phyloP scores from a whole-genome alignment of 1,140 invertebrate species.

The Tenebrio molitor region DNA sequence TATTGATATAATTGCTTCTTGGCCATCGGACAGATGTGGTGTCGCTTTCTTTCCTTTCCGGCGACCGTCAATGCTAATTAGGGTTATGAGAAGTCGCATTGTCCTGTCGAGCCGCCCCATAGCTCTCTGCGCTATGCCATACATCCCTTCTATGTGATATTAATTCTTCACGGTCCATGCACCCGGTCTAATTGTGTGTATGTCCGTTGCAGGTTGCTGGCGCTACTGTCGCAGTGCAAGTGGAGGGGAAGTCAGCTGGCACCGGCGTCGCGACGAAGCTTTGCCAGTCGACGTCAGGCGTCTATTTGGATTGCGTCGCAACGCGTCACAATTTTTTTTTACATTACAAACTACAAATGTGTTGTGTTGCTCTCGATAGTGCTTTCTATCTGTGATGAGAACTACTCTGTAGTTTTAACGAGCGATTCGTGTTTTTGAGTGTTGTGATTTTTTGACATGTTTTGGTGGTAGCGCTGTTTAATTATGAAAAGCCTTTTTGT shows the following conservation, averaged over 20 bases:
- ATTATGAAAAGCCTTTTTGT: slow-evolving; percentile 56
- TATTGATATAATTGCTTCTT: not conserved
- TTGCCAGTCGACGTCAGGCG: slow-evolving; percentile 64
- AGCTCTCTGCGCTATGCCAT: slow-evolving; percentile 2
- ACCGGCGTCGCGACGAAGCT: slow-evolving; percentile 64
- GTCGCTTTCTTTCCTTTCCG: not conserved
- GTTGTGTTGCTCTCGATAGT: slow-evolving; percentile 38
- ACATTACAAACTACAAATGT: slow-evolving; percentile 33
- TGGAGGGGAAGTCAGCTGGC: slow-evolving; percentile 65
- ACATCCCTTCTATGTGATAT: slow-evolving; percentile 41
- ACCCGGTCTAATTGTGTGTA: slow-evolving; percentile 55
- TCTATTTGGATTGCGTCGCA: slow-evolving; percentile 51
- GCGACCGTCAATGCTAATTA: slow-evolving; percentile 22
- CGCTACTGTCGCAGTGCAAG: slow-evolving; percentile 59
- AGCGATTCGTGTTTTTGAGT: slow-evolving; percentile 43
- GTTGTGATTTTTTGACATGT: slow-evolving; percentile 56
- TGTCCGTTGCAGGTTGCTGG: slow-evolving; percentile 66
- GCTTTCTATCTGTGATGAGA: slow-evolving; percentile 48
- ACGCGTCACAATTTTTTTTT: slow-evolving; percentile 38
- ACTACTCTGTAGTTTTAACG: slow-evolving; percentile 40
- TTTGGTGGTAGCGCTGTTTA: slow-evolving; percentile 53
- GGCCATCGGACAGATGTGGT: not conserved
- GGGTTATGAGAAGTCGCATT: slow-evolving; percentile 29
- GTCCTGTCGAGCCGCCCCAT: slow-evolving; percentile 17
- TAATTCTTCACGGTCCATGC: slow-evolving; percentile 46